Evolutionary conservation across 2,113 vertebrate species (phyloP), one percentile per base, ranked within the genome.

Genomic region (Tinamus guttatus): DNA sequence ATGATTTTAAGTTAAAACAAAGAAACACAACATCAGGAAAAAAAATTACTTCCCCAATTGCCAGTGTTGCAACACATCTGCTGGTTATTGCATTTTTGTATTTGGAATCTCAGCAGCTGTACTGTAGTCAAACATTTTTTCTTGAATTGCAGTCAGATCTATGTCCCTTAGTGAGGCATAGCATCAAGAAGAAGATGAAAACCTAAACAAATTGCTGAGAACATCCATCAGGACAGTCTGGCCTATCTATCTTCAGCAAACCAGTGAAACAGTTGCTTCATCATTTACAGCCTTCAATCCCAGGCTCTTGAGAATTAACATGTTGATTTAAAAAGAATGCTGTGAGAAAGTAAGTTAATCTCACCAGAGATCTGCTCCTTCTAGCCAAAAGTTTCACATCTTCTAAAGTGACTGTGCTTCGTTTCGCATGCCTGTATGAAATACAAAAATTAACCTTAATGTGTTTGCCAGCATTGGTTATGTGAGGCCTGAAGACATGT

Each of bases 341-440:
- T 80, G 20, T 5, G 4, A 91, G 87, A 79, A 85, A 89, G 80
- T 40, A 88, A 71, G 80, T 40, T 18, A 87, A 81, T 93, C 98
- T 98, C 96, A 99, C 99, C 98, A 99, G 81, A 45, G 99, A 98
- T 36, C 89, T 98, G 82, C 98, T 99, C 91, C 99, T 98, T 60
- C 99, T 98, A 65, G 98, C 98, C 89, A 98, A 83, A 32, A 99
- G 98, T 96, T 99, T 99, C 76, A 99, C 99, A 36, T 99, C 99
- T 3, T 99, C 99, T 5, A 94, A 62, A 68, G 96, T 99, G 75
- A 99, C 82, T 0, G 98, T 99, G 86, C 96, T 98, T 98, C 99
- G 98, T 94, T 99, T 99, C 7, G 98, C 99, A 63, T 99, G 99
- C 90, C 99, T 99, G 98, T 79, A 98, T 98, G 77, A 71, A 88